These are phyloP conservation scores for Delia radicum DNA, from an alignment of 1,140 invertebrate genomes.

Conservation along the genomic window DNA sequence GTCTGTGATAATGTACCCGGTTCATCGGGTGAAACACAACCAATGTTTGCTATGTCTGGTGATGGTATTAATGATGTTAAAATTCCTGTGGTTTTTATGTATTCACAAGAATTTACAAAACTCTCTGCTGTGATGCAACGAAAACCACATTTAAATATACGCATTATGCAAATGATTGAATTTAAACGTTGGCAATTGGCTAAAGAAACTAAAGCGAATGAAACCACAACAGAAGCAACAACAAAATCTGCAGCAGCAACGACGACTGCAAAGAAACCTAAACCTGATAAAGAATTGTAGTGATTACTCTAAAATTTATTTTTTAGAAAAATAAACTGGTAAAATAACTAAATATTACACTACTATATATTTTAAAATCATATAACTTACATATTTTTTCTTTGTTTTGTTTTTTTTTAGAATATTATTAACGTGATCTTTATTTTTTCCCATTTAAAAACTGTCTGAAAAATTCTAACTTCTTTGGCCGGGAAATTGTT, in stretches of 20 bases:
- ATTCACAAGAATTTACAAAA: constrained; percentile 66
- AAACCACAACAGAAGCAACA: background rate
- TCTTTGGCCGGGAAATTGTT: no score
- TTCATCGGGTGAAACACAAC: constrained; percentile 69
- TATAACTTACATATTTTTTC: no score
- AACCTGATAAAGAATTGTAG: constrained; percentile 51
- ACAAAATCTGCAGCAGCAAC: background rate
- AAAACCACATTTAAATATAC: constrained; percentile 35
- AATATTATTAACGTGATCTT: no score
- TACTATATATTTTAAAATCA: no score
- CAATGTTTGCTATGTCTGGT: constrained; percentile 95
- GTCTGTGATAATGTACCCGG: constrained; percentile 79
- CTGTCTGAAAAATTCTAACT: no score
- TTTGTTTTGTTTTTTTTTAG: no score
- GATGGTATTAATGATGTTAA: constrained; percentile 84
- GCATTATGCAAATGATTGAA: constrained; percentile 53
- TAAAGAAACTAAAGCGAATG: constrained; percentile 38
- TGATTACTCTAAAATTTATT: constrained; percentile 34
- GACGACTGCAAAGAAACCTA: constrained; percentile 31
- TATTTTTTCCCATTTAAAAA: no score
- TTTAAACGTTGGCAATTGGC: constrained; percentile 52
- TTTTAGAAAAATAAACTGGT: no score
- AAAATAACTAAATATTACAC: no score
- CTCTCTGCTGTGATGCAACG: constrained; percentile 35
- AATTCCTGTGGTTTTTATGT: constrained; percentile 91